phyloP scores from a whole-genome alignment of 2,113 vertebrate genomes.

The Paradoxurus hermaphroditus region DNA sequence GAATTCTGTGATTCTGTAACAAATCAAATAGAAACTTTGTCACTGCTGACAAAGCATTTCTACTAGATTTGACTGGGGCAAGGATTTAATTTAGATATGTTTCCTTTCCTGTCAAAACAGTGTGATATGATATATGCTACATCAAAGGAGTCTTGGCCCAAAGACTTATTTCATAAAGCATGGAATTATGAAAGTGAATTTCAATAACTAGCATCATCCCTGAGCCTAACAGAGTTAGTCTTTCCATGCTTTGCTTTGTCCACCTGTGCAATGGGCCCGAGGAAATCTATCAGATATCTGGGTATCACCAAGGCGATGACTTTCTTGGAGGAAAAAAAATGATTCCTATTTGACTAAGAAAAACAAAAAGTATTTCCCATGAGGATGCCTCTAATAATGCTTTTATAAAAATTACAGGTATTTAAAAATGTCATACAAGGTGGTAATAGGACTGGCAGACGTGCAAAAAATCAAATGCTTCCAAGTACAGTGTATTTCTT shows the following conservation, averaged over 20 bases:
- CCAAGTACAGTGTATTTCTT: constrained; percentile 9
- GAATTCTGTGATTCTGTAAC: constrained; percentile 26
- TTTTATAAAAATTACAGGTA: background rate
- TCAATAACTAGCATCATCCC: background rate
- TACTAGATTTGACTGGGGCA: constrained; percentile 27
- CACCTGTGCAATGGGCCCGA: background rate
- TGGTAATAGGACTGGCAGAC: background rate
- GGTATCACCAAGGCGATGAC: background rate
- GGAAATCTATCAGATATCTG: background rate
- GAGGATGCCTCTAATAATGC: background rate
- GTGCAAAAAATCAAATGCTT: constrained; percentile 46
- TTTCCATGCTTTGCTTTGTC: background rate
- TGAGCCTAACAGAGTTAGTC: background rate
- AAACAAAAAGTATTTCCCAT: background rate
- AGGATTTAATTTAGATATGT: constrained; percentile 67
- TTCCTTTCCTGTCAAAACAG: constrained; percentile 58
- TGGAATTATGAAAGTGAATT: background rate
- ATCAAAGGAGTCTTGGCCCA: constrained; percentile 8
- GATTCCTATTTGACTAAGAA: background rate
- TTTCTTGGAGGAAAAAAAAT: background rate
- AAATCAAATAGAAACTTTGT: constrained; percentile 40
- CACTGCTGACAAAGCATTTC: constrained; percentile 57
- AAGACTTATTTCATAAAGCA: constrained; percentile 39
- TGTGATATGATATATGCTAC: background rate
- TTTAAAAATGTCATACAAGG: background rate